These are phyloP conservation scores for Odiellus spinosus DNA, from an alignment of 2,888 invertebrate genomes.

Conservation along the genomic window DNA sequence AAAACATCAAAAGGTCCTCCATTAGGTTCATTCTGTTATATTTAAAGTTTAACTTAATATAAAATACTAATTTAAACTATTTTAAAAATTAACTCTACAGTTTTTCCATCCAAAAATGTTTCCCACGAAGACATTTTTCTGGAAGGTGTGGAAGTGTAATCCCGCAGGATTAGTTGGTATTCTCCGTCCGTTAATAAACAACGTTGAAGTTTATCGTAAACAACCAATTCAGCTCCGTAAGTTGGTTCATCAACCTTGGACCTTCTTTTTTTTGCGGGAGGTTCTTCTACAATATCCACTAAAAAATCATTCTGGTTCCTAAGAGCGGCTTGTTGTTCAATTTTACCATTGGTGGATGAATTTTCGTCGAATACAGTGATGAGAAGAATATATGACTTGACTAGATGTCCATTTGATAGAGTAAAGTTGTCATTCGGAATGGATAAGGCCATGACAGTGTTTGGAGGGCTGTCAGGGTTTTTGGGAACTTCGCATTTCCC, in stretches of 20 bases:
- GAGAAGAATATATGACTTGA: constrained; percentile 64
- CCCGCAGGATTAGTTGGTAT: constrained; percentile 71
- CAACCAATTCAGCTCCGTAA: constrained; percentile 48
- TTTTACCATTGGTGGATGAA: constrained; percentile 23
- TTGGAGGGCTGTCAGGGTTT: constrained; percentile 31
- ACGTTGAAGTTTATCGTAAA: constrained; percentile 76
- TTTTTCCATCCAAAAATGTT: constrained; percentile 40
- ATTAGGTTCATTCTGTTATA: background rate
- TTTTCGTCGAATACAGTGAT: constrained; percentile 31
- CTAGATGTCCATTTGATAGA: constrained; percentile 56
- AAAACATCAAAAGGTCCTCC: constrained; percentile 47
- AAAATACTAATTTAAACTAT: constrained; percentile 1
- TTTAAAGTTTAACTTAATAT: constrained; percentile 1
- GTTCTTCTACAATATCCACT: background rate
- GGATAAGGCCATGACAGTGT: constrained; percentile 55
- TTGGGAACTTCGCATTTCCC: constrained; percentile 27
- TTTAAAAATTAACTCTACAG: background rate
- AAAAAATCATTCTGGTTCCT: constrained; percentile 15
- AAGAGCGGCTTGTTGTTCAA: constrained; percentile 23
- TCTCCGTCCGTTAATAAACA: constrained; percentile 75
- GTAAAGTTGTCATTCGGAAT: constrained; percentile 73
- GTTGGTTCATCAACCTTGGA: constrained; percentile 23
- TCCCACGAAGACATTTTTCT: constrained; percentile 59
- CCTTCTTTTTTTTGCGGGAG: background rate
- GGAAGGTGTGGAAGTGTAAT: constrained; percentile 35